Conservation (phyloP, 2,888 invertebrate genomes). For the Glyphotaelius pellucidus region DNA sequence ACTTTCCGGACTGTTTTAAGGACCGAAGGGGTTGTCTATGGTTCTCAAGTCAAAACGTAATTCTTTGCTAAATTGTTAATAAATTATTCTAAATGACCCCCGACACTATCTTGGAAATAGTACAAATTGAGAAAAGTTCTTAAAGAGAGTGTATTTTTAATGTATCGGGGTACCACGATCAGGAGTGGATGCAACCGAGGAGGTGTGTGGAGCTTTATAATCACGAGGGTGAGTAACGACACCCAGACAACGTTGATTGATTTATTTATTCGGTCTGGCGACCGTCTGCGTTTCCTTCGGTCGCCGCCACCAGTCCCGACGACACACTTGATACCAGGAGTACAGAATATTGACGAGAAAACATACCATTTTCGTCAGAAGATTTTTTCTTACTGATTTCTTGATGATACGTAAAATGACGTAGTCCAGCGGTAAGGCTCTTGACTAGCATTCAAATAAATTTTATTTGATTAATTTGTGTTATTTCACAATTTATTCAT, state of each 20-base stretch:
- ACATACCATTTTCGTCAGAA: neutral
- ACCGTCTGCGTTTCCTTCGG: neutral
- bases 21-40: too few species aligned
- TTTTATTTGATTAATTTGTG: too few species aligned
- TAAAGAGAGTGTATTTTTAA: neutral
- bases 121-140: neutral
- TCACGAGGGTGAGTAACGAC: neutral
- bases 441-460: too few species aligned
- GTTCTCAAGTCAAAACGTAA: too few species aligned
- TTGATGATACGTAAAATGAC: too few species aligned
- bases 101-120: too few species aligned
- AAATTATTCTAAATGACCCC: too few species aligned
- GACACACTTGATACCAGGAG: neutral
- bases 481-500: too few species aligned
- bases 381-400: neutral
- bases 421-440: too few species aligned
- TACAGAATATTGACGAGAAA: neutral
- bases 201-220: neutral
- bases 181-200: neutral
- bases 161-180: neutral
- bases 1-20: too few species aligned
- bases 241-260: neutral
- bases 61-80: too few species aligned
- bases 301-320: neutral
- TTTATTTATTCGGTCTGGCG: conserved; percentile 11